phyloP scores from a whole-genome alignment of 2,113 vertebrate genomes.

The Aleadryas rufinucha region DNA sequence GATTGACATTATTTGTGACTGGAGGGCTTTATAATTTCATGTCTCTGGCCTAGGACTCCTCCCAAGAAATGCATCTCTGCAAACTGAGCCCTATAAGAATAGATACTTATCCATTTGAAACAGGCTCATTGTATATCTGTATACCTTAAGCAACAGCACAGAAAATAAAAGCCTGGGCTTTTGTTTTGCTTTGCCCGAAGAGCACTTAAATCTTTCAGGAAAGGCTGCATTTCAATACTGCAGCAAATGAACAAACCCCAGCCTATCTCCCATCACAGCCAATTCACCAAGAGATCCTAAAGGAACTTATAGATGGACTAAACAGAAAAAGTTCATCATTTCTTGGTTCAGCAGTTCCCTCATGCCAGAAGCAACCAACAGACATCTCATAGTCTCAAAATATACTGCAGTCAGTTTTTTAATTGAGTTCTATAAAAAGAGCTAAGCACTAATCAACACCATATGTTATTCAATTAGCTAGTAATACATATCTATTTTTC shows the following conservation, averaged over 20 bases:
- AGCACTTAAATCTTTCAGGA: slow-evolving; percentile 20
- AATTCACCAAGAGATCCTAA: neutral
- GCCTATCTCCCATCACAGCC: neutral
- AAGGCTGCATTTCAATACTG: neutral
- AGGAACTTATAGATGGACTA: neutral
- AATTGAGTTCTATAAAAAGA: slow-evolving; percentile 63
- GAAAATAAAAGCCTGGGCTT: neutral
- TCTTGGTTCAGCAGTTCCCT: slow-evolving; percentile 16
- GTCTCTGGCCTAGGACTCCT: neutral
- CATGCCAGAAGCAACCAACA: neutral
- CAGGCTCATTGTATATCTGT: neutral
- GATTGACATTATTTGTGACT: neutral
- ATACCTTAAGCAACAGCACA: neutral
- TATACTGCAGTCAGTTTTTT: slow-evolving; percentile 55
- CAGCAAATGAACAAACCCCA: neutral
- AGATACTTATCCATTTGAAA: neutral
- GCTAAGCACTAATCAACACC: slow-evolving; percentile 64
- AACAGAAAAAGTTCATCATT: neutral
- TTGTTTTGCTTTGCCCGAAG: neutral
- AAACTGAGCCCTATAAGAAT: neutral
- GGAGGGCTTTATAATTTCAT: neutral
- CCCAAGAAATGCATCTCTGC: neutral
- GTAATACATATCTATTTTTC: slow-evolving; percentile 60
- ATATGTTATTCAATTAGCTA: slow-evolving; percentile 68
- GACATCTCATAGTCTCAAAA: slow-evolving; percentile 32